Evolutionary conservation across 2,888 invertebrate genomes (phyloP), one percentile per base, ranked within the genome.

Genomic region (Amitus sp.): DNA sequence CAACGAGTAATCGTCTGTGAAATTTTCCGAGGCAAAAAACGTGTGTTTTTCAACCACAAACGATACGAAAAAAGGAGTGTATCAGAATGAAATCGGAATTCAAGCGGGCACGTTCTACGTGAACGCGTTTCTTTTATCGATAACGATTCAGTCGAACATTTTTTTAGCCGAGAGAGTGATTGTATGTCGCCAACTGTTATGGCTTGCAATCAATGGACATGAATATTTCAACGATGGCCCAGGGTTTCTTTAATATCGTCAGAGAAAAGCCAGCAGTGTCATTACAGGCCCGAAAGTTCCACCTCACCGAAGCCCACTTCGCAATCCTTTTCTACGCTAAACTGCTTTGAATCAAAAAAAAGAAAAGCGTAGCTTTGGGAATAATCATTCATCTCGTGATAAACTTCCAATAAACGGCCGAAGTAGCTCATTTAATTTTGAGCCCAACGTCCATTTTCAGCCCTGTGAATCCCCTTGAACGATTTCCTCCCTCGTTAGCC

Each of bases 191-290:
- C 19, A 10, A 27, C 33, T 42, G 39, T 52, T 59, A 48, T 59
- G 40, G 45, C 39, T 33, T 20, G 15, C 45, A 53, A 49, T 55
- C 47, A 54, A 60, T 47, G 6, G 49, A 47, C 49, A 46, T 45
- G 42, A 37, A 47, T 51, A 49, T 54, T 51, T 47, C 47, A 47
- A 51, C 50, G 34, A 51, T 51, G 40, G 50, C 47, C 30, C 39
- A n/a, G 42, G 43, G 39, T 60, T 60, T 60, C 60, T 55, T 51
- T 54, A 60, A 60, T 55, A 50, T 60, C 51, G 54, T 55, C 55
- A 42, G 43, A 47, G 49, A 60, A 55, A 55, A 50, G 46, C 54
- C 60, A 54, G 47, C 60, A 60, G 60, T 55, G 45, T 54, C 55
- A 50, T 55, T 60, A 54, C 54, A 60, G 48, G 60, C 49, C 60